A percentile compares a stretch with the other conserved stretches of the same genome.
Conservation (phyloP, 2,888 invertebrate genomes). For the Camponotus fellah region DNA sequence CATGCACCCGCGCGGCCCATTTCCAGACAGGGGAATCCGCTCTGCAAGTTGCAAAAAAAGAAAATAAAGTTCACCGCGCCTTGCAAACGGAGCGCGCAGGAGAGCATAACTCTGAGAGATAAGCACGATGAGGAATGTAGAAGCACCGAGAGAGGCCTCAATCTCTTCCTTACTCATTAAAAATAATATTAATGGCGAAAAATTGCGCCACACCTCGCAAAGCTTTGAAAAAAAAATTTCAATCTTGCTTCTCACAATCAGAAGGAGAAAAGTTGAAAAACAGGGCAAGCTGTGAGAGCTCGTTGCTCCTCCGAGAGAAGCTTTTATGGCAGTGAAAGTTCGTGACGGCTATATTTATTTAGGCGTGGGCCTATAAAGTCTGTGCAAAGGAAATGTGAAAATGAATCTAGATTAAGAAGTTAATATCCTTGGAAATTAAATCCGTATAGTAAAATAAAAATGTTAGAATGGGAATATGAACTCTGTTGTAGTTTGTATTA, state of each 20-base stretch:
- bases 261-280: background rate
- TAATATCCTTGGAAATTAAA: background rate
- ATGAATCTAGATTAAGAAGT: constrained; percentile 2
- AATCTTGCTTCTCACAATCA: background rate
- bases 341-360: constrained; percentile 26
- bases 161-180: background rate
- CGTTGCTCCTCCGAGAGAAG: constrained; percentile 23
- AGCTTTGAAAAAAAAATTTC: background rate
- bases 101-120: background rate
- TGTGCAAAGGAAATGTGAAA: background rate
- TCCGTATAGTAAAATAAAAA: background rate
- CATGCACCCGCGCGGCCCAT: constrained; percentile 29
- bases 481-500: background rate
- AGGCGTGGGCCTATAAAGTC: background rate
- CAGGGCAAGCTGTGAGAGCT: constrained; percentile 5
- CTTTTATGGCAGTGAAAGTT: constrained; percentile 68
- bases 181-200: constrained; percentile 8
- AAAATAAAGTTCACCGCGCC: background rate
- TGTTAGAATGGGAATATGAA: background rate
- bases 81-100: constrained; percentile 4
- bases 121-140: background rate
- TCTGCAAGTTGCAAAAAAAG: constrained; percentile 14
- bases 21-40: constrained; percentile 23
- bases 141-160: background rate
- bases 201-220: background rate